phyloP scores from a whole-genome alignment of 2,888 invertebrate species.

The Automeris io region DNA sequence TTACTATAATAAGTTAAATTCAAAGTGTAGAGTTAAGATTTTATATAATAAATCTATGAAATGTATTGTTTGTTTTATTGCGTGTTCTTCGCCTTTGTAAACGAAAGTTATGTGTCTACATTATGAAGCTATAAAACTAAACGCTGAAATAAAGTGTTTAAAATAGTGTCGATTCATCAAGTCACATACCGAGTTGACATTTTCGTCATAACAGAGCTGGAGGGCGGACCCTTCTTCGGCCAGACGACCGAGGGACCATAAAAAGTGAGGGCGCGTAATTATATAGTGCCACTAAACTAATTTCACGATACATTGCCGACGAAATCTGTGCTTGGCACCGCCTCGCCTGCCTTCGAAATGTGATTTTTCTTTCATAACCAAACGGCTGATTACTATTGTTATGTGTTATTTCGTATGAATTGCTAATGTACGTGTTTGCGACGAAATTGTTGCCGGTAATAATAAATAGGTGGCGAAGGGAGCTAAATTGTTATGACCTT shows the following conservation, averaged over 20 bases:
- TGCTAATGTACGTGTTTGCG: constrained; percentile 55
- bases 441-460: constrained; percentile 41
- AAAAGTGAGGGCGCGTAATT: constrained; percentile 73
- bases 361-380: constrained; percentile 64
- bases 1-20: constrained; percentile 72
- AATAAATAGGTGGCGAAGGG: constrained; percentile 50
- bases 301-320: constrained; percentile 76
- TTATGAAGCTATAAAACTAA: constrained; percentile 30
- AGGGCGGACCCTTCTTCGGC: constrained; percentile 36
- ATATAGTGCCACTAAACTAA: constrained; percentile 77
- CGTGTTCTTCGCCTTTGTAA: constrained; percentile 1
- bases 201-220: constrained; percentile 67
- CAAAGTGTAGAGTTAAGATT: constrained; percentile 72
- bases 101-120: constrained; percentile 13
- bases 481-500: constrained; percentile 40
- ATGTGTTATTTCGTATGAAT: constrained; percentile 69
- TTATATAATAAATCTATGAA: constrained; percentile 77
- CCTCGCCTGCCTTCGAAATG: constrained; percentile 58
- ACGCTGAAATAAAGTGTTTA: constrained; percentile 47
- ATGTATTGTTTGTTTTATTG: constrained; percentile 58
- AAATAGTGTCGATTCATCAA: constrained; percentile 75
- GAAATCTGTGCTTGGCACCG: constrained; percentile 76
- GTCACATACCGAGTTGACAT: constrained; percentile 70
- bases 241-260: constrained; percentile 48
- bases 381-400: constrained; percentile 70